phyloP scores from a whole-genome alignment of 35 echinoderm and acorn worm species.

The Lytechinus pictus region DNA sequence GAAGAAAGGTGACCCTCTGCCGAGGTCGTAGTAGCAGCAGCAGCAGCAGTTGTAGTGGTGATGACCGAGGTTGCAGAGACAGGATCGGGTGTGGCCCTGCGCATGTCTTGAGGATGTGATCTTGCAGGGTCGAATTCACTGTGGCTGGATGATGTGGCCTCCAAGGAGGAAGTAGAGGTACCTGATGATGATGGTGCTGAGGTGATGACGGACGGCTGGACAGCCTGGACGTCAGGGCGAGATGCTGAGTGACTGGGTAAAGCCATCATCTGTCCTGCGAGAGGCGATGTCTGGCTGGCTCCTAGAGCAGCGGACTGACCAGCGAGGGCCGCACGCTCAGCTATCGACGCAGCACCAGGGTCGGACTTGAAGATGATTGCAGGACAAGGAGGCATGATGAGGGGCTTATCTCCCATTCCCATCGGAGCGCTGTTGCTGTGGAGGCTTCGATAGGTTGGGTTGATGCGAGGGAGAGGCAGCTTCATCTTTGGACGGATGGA shows the following conservation, averaged over 20 bases:
- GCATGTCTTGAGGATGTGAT: neutral
- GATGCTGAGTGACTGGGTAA: neutral
- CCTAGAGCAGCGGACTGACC: slow-evolving; percentile 26
- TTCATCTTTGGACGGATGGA: slow-evolving; percentile 62
- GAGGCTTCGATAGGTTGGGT: slow-evolving; percentile 34
- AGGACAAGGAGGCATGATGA: slow-evolving; percentile 26
- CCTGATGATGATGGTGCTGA: slow-evolving; percentile 25
- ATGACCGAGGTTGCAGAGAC: slow-evolving; percentile 19
- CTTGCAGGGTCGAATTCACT: neutral
- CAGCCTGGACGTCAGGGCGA: slow-evolving; percentile 30
- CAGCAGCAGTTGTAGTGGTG: neutral
- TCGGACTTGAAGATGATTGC: slow-evolving; percentile 52
- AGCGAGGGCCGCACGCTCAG: slow-evolving; percentile 4
- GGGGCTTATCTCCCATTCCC: neutral
- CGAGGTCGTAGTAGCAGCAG: neutral
- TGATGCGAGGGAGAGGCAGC: slow-evolving; percentile 30
- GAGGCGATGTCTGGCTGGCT: slow-evolving; percentile 38
- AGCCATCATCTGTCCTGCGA: slow-evolving; percentile 22
- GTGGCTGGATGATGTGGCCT: neutral
- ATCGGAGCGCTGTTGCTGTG: neutral
- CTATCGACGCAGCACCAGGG: slow-evolving; percentile 33
- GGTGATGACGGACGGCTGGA: slow-evolving; percentile 46
- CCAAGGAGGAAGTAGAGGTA: neutral
- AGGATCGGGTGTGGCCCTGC: neutral
- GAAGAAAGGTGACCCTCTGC: neutral